phyloP scores from a whole-genome alignment of 1,140 invertebrate species.

The Eciton burchellii region DNA sequence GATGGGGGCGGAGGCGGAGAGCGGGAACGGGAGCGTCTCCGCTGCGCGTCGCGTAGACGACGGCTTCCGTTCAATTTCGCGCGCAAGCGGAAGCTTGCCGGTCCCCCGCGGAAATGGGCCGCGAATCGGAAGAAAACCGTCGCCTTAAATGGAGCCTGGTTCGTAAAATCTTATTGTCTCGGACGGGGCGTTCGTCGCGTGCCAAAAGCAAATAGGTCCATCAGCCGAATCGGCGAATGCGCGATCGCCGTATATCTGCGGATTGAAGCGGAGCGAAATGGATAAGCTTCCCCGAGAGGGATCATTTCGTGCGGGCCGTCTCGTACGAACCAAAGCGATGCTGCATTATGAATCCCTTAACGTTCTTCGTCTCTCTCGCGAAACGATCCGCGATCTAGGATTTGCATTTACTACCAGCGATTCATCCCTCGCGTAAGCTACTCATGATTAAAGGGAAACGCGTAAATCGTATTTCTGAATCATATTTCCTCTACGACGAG shows the following conservation, averaged over 20 bases:
- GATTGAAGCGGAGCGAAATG: neutral
- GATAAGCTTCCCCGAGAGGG: neutral
- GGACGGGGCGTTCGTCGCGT: conserved; percentile 5
- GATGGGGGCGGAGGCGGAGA: too few relatives aligned
- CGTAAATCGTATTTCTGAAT: too few relatives aligned
- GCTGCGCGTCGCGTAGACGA: conserved; percentile 77
- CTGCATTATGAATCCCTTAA: too few relatives aligned
- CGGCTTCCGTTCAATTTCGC: conserved; percentile 82
- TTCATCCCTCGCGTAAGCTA: too few relatives aligned
- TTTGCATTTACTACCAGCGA: too few relatives aligned
- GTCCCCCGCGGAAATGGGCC: conserved; percentile 66
- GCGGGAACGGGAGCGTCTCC: conserved; percentile 69
- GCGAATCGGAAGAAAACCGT: conserved; percentile 70
- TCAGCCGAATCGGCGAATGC: conserved; percentile 23
- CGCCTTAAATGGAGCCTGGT: conserved; percentile 58
- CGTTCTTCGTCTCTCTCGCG: too few relatives aligned
- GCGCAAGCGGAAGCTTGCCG: conserved; percentile 56
- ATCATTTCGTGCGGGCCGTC: neutral
- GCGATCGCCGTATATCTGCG: neutral
- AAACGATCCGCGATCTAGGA: too few relatives aligned
- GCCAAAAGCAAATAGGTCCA: conserved; percentile 13
- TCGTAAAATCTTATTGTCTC: conserved; percentile 72
- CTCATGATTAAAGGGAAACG: too few relatives aligned
- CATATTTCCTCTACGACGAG: neutral
- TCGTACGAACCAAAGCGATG: neutral